A percentile compares a stretch with the other conserved stretches of the same genome.
Conservation (phyloP, 2,797 vertebrate species). For the Cyclura pinguis region DNA sequence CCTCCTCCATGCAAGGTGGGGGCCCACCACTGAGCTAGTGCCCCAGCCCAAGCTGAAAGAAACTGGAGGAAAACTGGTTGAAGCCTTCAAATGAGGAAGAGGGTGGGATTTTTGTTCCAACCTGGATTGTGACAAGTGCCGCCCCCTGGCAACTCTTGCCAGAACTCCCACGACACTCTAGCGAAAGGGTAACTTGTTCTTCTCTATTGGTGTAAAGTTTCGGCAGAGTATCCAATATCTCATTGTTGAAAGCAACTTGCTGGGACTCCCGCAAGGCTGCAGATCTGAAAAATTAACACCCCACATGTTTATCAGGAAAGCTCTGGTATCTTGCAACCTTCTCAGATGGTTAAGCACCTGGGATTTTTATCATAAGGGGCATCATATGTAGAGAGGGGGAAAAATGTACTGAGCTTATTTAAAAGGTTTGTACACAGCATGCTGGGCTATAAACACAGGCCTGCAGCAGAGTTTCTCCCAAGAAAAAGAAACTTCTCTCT, state of each 20-base stretch:
- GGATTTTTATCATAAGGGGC: not conserved
- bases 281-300: conserved; percentile 80
- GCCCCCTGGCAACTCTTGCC: conserved; percentile 92
- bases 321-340: not conserved
- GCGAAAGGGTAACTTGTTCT: conserved; percentile 88
- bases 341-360: not conserved
- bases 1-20: not conserved
- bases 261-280: conserved; percentile 93
- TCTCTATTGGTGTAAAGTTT: conserved; percentile 92
- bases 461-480: too few species aligned
- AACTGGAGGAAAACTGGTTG: not conserved
- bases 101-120: conserved; percentile 59
- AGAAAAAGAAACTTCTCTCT: too few species aligned
- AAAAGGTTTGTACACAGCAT: not conserved
- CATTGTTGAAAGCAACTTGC: conserved; percentile 92
- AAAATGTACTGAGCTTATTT: not conserved
- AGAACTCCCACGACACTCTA: conserved; percentile 91
- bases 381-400: rapidly evolving
- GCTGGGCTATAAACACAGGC: not conserved
- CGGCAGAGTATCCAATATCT: conserved; percentile 90
- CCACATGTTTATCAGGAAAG: not conserved
- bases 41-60: too few species aligned
- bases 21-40: not conserved
- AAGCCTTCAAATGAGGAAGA: not conserved
- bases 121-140: conserved; percentile 90